Conservation (phyloP, 2,888 invertebrate genomes). For the Brassicogethes aeneus region DNA sequence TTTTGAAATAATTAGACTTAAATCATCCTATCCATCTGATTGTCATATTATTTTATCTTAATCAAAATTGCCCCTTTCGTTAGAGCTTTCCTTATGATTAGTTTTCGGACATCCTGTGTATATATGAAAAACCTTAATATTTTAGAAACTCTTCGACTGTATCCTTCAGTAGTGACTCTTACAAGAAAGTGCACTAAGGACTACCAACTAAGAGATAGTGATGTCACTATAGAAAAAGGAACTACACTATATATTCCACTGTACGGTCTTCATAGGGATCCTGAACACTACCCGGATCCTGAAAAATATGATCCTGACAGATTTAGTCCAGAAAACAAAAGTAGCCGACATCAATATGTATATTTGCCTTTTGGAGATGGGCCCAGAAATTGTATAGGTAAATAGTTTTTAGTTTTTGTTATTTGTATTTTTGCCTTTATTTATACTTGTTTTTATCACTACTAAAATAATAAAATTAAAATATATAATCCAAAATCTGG, state of each 20-base stretch:
- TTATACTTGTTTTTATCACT: too few species aligned
- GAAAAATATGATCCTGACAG: slow-evolving; percentile 23
- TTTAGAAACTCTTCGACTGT: slow-evolving; percentile 20
- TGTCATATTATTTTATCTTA: too few species aligned
- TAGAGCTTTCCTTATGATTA: too few species aligned
- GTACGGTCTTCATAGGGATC: slow-evolving; percentile 19
- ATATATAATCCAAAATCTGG: too few species aligned
- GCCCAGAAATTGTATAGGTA: slow-evolving; percentile 26
- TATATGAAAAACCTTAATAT: too few species aligned
- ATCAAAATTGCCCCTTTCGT: too few species aligned
- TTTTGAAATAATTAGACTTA: too few species aligned
- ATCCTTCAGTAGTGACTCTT: slow-evolving; percentile 18
- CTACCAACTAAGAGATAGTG: slow-evolving; percentile 18
- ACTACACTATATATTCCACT: slow-evolving; percentile 18
- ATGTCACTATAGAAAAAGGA: slow-evolving; percentile 21
- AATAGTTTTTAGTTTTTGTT: too few species aligned
- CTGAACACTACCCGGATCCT: slow-evolving; percentile 22
- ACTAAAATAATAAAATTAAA: too few species aligned
- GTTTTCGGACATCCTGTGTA: too few species aligned
- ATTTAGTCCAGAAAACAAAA: slow-evolving; percentile 19
- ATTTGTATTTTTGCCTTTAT: too few species aligned
- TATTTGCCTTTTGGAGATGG: slow-evolving; percentile 25
- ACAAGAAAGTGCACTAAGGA: slow-evolving; percentile 20
- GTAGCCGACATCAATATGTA: slow-evolving; percentile 11
- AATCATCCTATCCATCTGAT: too few species aligned